phyloP scores from a whole-genome alignment of 1,140 invertebrate species.

The Asobara japonica region DNA sequence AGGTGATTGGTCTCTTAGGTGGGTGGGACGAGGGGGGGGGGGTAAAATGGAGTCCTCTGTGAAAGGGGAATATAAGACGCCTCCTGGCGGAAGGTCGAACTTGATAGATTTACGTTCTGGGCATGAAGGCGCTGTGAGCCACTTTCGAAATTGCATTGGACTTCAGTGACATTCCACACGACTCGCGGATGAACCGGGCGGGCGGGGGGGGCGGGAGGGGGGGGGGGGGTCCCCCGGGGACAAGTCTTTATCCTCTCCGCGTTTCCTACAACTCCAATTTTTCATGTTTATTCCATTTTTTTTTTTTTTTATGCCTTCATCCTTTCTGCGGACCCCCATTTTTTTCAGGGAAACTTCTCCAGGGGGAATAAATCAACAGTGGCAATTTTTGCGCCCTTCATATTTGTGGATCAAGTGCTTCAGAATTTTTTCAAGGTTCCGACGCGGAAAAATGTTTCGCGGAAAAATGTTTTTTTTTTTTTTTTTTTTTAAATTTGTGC shows the following conservation, averaged over 20 bases:
- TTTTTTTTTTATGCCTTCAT: slow-evolving; percentile 14
- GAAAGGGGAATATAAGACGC: slow-evolving; percentile 27
- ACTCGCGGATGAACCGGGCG: too few species aligned
- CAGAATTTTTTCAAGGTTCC: too few species aligned
- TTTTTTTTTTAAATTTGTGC: too few species aligned
- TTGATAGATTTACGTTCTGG: slow-evolving; percentile 39
- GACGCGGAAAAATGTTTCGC: neutral
- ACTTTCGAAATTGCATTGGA: slow-evolving; percentile 44
- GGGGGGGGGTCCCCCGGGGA: neutral
- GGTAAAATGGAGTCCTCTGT: slow-evolving; percentile 11
- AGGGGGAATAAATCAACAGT: too few species aligned
- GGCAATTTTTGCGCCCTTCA: too few species aligned
- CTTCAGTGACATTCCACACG: slow-evolving; percentile 24
- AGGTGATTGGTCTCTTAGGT: neutral
- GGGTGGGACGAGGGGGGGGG: neutral
- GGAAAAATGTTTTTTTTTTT: too few species aligned
- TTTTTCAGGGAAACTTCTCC: too few species aligned
- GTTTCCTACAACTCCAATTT: neutral
- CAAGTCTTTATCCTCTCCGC: neutral
- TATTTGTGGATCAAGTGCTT: too few species aligned
- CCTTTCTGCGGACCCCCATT: too few species aligned
- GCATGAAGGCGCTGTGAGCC: slow-evolving; percentile 31
- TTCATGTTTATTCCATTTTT: slow-evolving; percentile 8
- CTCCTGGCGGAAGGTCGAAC: slow-evolving; percentile 34
- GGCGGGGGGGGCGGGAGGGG: too few species aligned